These are phyloP conservation scores for Iguana delicatissima DNA, from an alignment of 2,797 vertebrate genomes.

Conservation along the genomic window DNA sequence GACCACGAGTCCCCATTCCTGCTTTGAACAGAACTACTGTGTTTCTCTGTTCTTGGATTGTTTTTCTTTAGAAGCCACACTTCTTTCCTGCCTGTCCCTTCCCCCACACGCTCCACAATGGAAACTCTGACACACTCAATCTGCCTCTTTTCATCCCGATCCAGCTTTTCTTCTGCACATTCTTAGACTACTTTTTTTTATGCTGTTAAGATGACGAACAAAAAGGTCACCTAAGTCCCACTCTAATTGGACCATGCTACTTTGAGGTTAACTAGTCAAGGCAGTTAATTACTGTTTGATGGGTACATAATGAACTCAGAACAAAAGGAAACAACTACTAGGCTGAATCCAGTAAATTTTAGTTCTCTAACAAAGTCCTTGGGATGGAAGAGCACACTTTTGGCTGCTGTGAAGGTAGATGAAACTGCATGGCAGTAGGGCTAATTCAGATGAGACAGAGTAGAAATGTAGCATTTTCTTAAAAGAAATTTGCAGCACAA, in stretches of 20 bases:
- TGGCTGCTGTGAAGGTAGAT: conserved; percentile 25
- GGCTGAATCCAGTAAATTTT: conserved; percentile 38
- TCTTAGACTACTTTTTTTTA: conserved; percentile 71
- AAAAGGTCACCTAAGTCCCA: conserved; percentile 75
- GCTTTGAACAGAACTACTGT: not conserved
- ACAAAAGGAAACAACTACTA: conserved; percentile 56
- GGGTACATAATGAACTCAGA: conserved; percentile 69
- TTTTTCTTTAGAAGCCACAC: conserved; percentile 75
- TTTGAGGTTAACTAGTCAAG: conserved; percentile 63
- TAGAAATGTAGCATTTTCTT: not conserved
- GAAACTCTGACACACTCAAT: conserved; percentile 80
- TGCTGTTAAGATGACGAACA: conserved; percentile 71
- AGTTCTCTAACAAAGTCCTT: conserved; percentile 48
- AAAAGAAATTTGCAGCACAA: not conserved
- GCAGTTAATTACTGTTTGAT: conserved; percentile 53
- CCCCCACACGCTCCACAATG: conserved; percentile 67
- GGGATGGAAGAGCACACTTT: conserved; percentile 24
- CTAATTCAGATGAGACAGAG: not conserved
- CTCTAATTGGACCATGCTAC: conserved; percentile 65
- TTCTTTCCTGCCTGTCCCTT: conserved; percentile 36
- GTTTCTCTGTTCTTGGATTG: conserved; percentile 44
- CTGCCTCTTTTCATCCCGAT: conserved; percentile 77
- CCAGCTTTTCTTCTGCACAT: conserved; percentile 76
- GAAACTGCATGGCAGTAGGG: conserved; percentile 32
- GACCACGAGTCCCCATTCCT: no score